These are phyloP conservation scores for Pagetopsis macropterus DNA, from an alignment of 2,797 vertebrate species.

Conservation along the genomic window DNA sequence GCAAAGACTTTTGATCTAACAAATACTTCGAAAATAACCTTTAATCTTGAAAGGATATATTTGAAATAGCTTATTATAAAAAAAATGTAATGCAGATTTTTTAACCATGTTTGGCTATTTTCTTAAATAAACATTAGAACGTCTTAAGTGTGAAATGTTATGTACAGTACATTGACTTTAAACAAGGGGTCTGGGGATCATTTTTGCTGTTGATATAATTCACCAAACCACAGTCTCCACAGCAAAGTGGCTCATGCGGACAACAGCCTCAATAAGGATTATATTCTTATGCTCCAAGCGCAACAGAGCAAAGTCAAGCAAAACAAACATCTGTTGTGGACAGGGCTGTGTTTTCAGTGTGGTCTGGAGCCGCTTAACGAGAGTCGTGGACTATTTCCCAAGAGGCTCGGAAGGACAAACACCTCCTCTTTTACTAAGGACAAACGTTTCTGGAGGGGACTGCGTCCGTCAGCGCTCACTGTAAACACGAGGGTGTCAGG, in stretches of 20 bases:
- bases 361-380: slow-evolving; percentile 81
- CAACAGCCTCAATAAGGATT: slow-evolving; percentile 66
- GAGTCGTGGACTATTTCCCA: slow-evolving; percentile 77
- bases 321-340: slow-evolving; percentile 87
- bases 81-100: background rate
- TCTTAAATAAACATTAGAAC: slow-evolving; percentile 4
- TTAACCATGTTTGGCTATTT: background rate
- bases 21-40: slow-evolving; percentile 11
- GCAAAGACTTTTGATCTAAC: slow-evolving; percentile 11
- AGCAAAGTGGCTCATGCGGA: slow-evolving; percentile 75
- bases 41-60: background rate
- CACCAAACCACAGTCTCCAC: slow-evolving; percentile 60
- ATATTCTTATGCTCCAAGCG: slow-evolving; percentile 79
- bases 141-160: slow-evolving; percentile 32
- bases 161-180: slow-evolving; percentile 34
- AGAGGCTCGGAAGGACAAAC: slow-evolving; percentile 75
- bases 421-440: slow-evolving; percentile 73
- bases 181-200: slow-evolving; percentile 41
- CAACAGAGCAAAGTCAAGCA: slow-evolving; percentile 72
- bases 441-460: slow-evolving; percentile 76
- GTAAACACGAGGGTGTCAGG: slow-evolving; percentile 80
- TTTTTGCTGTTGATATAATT: slow-evolving; percentile 62
- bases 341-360: slow-evolving; percentile 78
- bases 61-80: background rate
- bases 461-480: slow-evolving; percentile 67